These are phyloP conservation scores for Xerus inauris DNA, from an alignment of 2,113 vertebrate genomes.

Conservation along the genomic window DNA sequence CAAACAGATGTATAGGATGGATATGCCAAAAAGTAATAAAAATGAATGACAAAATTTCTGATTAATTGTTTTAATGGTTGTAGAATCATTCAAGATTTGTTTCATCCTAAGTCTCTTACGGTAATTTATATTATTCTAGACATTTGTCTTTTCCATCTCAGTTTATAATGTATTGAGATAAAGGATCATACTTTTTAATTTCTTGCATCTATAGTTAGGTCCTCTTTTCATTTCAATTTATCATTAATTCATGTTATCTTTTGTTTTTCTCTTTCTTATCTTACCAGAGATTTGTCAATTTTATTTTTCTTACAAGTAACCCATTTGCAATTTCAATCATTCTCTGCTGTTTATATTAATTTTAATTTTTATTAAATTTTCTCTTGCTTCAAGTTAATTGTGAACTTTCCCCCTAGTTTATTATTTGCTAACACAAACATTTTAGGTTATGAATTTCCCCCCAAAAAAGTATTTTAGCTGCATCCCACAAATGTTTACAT, in stretches of 20 bases:
- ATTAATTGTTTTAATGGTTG: neutral
- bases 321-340: neutral
- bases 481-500: neutral
- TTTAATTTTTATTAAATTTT: neutral
- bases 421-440: neutral
- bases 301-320: neutral
- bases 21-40: neutral
- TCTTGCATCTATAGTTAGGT: neutral
- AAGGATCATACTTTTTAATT: neutral
- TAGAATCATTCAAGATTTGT: neutral
- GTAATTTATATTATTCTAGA: neutral
- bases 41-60: neutral
- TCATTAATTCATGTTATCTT: neutral
- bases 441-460: neutral
- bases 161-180: neutral
- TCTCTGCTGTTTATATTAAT: neutral
- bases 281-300: neutral
- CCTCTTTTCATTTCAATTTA: neutral
- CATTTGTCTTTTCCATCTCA: neutral
- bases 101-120: neutral
- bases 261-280: neutral
- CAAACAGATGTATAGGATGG: neutral
- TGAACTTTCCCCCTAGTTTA: neutral
- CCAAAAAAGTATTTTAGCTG: neutral
- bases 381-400: neutral